phyloP scores from a whole-genome alignment of 2,888 invertebrate species.

The Apantesis nais region DNA sequence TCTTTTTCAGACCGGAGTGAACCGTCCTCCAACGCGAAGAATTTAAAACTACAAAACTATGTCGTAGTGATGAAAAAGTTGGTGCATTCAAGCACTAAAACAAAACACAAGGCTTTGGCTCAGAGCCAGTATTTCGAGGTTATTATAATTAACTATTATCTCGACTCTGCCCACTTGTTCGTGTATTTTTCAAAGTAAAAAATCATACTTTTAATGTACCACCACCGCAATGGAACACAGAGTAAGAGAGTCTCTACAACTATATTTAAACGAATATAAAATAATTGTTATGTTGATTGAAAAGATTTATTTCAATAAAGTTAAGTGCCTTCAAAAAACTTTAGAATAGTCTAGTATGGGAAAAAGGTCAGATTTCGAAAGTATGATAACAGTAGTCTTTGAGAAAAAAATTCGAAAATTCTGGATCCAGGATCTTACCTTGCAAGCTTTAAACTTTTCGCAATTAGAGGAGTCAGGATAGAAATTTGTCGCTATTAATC shows the following conservation, averaged over 20 bases:
- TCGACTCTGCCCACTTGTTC: constrained; percentile 7
- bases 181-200: neutral
- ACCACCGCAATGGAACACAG: neutral
- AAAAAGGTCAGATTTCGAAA: too few relatives aligned
- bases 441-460: too few relatives aligned
- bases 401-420: too few relatives aligned
- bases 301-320: neutral
- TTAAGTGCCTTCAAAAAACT: too few relatives aligned
- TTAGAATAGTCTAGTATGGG: too few relatives aligned
- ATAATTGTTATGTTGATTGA: neutral
- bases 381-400: too few relatives aligned
- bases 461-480: too few relatives aligned
- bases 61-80: neutral
- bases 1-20: too few relatives aligned
- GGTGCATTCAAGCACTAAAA: neutral
- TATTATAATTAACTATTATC: constrained; percentile 11
- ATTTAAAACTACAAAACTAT: too few relatives aligned
- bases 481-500: too few relatives aligned
- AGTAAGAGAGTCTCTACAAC: neutral
- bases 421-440: too few relatives aligned
- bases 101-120: constrained; percentile 6
- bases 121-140: constrained; percentile 7
- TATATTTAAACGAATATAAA: neutral
- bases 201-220: neutral
- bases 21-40: too few relatives aligned